Evolutionary conservation across 2,113 vertebrate species (phyloP).

Genomic region (Haemorhous mexicanus): DNA sequence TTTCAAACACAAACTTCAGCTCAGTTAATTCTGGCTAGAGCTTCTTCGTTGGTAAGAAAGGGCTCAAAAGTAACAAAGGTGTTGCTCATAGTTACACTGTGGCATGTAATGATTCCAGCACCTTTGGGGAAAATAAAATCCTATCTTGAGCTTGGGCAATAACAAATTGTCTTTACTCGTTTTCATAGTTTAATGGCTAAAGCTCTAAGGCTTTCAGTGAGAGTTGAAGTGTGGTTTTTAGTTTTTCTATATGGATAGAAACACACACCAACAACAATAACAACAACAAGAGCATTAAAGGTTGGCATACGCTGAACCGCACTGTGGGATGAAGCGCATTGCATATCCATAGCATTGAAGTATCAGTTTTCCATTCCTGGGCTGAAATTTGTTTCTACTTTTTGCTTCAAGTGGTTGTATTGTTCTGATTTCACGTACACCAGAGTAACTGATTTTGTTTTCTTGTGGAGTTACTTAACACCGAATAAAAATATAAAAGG

Average conservation of each 20-base stretch:
- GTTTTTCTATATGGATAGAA: conserved; percentile 76
- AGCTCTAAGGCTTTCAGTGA: conserved; percentile 74
- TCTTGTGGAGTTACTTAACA: conserved; percentile 99
- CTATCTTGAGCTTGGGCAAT: conserved; percentile 63
- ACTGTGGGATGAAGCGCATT: conserved; percentile 80
- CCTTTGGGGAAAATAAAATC: conserved; percentile 56
- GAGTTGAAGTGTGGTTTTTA: conserved; percentile 78
- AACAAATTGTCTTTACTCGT: conserved; percentile 70
- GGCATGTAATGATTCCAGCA: conserved; percentile 66
- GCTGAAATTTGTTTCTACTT: conserved; percentile 76
- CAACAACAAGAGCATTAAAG: conserved; percentile 68
- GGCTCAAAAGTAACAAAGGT: conserved; percentile 63
- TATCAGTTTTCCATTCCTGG: conserved; percentile 75
- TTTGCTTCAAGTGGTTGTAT: conserved; percentile 85
- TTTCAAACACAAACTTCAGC: conserved; percentile 73
- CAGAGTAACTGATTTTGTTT: conserved; percentile 96
- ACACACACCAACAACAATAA: conserved; percentile 42
- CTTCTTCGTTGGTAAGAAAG: conserved; percentile 65
- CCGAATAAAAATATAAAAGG: conserved; percentile 89
- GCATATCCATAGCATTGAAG: conserved; percentile 80
- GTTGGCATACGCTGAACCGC: conserved; percentile 77
- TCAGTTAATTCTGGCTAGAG: conserved; percentile 75
- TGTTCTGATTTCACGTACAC: conserved; percentile 95
- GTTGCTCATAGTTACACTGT: conserved; percentile 61
- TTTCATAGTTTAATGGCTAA: conserved; percentile 68